These are phyloP conservation scores for Gastracanthus pulcherrimus DNA, from an alignment of 2,888 invertebrate genomes.

Conservation along the genomic window DNA sequence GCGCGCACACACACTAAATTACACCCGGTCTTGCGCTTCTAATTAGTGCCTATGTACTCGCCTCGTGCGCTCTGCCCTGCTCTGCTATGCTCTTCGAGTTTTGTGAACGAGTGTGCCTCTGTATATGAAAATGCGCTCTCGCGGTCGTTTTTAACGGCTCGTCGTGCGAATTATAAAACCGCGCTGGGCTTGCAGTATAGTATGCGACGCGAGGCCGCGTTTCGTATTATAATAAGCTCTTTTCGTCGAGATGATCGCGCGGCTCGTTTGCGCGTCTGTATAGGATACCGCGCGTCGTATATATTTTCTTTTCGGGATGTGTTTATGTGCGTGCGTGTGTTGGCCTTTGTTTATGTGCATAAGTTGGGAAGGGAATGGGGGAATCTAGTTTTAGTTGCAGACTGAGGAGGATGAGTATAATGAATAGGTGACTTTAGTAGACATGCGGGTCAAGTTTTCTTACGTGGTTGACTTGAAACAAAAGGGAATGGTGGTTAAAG, in stretches of 20 bases:
- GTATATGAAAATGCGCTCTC: too few relatives aligned
- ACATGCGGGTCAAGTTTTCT: not conserved
- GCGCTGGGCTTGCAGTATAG: not conserved
- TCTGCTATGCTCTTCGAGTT: too few relatives aligned
- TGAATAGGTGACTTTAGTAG: not conserved
- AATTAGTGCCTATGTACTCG: slow-evolving; percentile 25
- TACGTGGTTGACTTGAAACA: not conserved
- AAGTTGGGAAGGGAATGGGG: too few relatives aligned
- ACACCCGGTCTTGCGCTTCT: slow-evolving; percentile 48
- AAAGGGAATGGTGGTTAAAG: not conserved
- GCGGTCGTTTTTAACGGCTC: not conserved
- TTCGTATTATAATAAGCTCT: too few relatives aligned
- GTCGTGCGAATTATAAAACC: not conserved
- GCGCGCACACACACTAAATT: slow-evolving; percentile 19
- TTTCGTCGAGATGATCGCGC: too few relatives aligned
- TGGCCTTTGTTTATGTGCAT: too few relatives aligned
- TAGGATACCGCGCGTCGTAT: not conserved
- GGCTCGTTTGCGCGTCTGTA: too few relatives aligned
- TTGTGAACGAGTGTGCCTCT: too few relatives aligned
- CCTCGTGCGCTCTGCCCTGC: too few relatives aligned
- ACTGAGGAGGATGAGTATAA: not conserved
- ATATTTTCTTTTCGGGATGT: not conserved
- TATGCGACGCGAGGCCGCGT: not conserved
- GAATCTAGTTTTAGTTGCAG: not conserved
- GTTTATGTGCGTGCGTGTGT: not conserved